Conservation (phyloP, 1,140 invertebrate species). For the Drosophila melanica region DNA sequence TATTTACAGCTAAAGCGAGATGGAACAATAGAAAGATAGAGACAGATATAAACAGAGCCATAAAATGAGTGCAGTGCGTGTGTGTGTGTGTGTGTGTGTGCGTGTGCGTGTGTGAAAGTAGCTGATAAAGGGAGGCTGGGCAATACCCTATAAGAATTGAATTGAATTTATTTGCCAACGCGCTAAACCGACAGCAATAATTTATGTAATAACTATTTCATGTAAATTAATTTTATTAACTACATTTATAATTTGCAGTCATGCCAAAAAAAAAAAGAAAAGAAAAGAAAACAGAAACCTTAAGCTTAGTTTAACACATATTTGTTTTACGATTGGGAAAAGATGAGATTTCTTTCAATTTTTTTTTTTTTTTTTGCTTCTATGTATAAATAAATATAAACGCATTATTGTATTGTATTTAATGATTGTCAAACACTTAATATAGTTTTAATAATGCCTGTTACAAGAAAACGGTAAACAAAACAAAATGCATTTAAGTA, state of each 20-base stretch:
- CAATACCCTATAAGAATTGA: constrained; percentile 52
- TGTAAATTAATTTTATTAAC: constrained; percentile 70
- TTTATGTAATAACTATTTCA: constrained; percentile 56
- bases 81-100: background rate
- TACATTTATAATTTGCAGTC: constrained; percentile 74
- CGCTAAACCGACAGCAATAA: constrained; percentile 33
- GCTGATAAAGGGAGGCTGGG: background rate
- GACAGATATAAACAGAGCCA: background rate
- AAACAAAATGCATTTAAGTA: constrained; percentile 74
- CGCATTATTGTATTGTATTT: constrained; percentile 21
- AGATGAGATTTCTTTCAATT: constrained; percentile 65
- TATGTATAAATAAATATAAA: constrained; percentile 42
- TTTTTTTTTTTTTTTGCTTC: constrained; percentile 35
- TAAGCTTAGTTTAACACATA: constrained; percentile 21
- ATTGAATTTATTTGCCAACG: constrained; percentile 61
- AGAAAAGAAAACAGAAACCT: constrained; percentile 32
- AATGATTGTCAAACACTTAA: constrained; percentile 30
- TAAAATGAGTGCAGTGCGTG: background rate
- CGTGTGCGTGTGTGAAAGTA: background rate
- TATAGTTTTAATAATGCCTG: constrained; percentile 28
- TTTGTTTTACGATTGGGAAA: constrained; percentile 60
- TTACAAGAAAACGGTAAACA: constrained; percentile 47
- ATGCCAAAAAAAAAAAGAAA: constrained; percentile 50
- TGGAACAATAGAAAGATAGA: background rate
- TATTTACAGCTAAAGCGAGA: background rate